A percentile compares a stretch with the other conserved stretches of the same genome.
These are phyloP conservation scores for Solenopsis fugax DNA, from an alignment of 1,140 invertebrate species.

Conservation along the genomic window DNA sequence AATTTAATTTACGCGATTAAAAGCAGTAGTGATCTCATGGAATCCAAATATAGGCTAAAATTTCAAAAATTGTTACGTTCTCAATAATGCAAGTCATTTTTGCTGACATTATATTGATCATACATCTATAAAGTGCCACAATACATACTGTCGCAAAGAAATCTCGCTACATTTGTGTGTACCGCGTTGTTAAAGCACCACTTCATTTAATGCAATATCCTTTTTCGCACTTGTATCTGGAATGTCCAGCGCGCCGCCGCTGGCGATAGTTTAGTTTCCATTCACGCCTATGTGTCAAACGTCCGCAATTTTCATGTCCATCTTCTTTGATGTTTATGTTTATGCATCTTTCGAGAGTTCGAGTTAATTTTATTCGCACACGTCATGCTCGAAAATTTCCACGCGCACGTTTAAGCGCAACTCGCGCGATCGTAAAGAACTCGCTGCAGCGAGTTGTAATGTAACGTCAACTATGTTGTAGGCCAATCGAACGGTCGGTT, in stretches of 20 bases:
- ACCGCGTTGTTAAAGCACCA: not conserved
- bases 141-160: not conserved
- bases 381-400: not conserved
- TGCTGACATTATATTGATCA: no score
- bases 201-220: not conserved
- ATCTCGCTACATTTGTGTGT: not conserved
- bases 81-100: no score
- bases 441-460: not conserved
- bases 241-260: not conserved
- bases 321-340: conserved; percentile 30
- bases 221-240: conserved; percentile 6
- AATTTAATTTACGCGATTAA: no score
- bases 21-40: no score
- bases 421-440: conserved; percentile 36
- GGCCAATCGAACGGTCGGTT: conserved; percentile 2
- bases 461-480: not conserved
- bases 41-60: no score
- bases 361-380: conserved; percentile 27
- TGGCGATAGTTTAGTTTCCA: conserved; percentile 31
- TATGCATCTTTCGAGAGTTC: conserved; percentile 7
- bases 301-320: conserved; percentile 34
- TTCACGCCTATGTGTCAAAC: conserved; percentile 20
- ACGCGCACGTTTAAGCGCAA: conserved; percentile 25
- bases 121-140: not conserved
- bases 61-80: no score